Base-by-base conservation (phyloP, 23 tunicate genomes). In the Phallusia fumigata region DNA sequence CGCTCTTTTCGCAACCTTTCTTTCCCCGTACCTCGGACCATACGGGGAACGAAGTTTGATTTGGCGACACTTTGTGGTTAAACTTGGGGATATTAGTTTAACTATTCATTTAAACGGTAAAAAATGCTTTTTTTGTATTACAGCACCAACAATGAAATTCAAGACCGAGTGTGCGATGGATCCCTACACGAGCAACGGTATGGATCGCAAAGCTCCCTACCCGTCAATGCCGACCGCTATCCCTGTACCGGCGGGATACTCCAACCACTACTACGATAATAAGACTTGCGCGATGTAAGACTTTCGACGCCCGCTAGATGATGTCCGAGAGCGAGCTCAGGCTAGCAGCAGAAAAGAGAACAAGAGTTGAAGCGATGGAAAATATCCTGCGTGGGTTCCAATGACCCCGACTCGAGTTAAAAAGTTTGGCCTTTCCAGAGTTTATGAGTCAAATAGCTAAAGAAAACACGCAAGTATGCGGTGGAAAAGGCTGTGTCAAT, bases 261-360 rank as follows among this genome's bases (percentile, higher is more conserved):
- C 97, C 65, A 84, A 65, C 65, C 88, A 88, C 0, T 92, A 92
- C 74, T 92, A 87, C 86, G 97, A 92, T 85, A 84, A 90, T 0
- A 92, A 92, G 80, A 44, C 97, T n/a, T 92, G 91, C 80, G 97
- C 97, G 18, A 86, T 92, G 97, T 92, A 73, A 83, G 44, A 33
- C 5, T 32, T 8, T 11, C 22, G 26, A 58, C 77, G 30, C 0
- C 10, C 40, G 77, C 36, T 31, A 74, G 36, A 19, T 74, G 45
- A 33, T 31, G 77, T 33, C 0, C 28, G 28, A 58, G 69, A 58
- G 26, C 69, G 16, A 24, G 10, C 47, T 10, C 47, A 40, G 10
- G 47, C 10, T 10, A 58, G 69, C 2, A 58, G 69, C 69, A 24
- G 69, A 22, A 8, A 8, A 24, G 28, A 3, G 15, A 15, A 58